Percentiles rank a stretch among this genome's conserved stretches.
phyloP scores from a whole-genome alignment of 2,888 invertebrate genomes.

The Hanleya hanleyi region DNA sequence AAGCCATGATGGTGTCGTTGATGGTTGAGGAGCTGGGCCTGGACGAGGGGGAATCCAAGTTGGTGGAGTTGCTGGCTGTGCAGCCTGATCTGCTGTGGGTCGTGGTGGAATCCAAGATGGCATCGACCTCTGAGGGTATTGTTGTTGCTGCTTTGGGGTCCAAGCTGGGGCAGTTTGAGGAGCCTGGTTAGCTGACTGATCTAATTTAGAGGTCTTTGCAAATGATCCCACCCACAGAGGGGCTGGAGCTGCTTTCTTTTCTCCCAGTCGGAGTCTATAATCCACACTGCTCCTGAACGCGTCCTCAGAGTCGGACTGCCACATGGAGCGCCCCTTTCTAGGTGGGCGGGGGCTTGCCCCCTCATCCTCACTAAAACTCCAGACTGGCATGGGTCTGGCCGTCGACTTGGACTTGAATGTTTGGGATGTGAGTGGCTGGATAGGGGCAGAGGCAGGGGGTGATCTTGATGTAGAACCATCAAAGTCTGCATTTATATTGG shows the following conservation, averaged over 20 bases:
- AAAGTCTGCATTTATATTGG: constrained; percentile 5
- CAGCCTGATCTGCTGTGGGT: neutral
- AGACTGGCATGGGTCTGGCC: constrained; percentile 10
- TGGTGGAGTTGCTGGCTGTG: neutral
- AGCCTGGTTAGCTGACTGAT: neutral
- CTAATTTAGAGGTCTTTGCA: neutral
- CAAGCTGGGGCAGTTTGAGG: neutral
- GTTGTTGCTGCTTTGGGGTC: neutral
- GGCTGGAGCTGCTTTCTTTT: neutral
- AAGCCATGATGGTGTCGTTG: neutral
- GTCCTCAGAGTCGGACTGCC: neutral
- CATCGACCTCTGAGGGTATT: neutral
- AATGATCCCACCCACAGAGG: neutral
- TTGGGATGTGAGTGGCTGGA: neutral
- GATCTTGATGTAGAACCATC: neutral
- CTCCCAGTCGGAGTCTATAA: neutral
- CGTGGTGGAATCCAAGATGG: neutral
- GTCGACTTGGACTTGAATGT: constrained; percentile 30
- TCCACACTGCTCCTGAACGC: constrained; percentile 5
- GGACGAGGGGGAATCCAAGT: constrained; percentile 1
- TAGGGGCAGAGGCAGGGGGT: neutral
- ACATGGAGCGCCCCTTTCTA: neutral
- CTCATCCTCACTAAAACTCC: constrained; percentile 8
- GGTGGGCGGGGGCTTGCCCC: neutral
- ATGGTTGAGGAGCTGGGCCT: neutral